These are phyloP conservation scores for Lepisosteus oculatus DNA, from an alignment of 2,113 vertebrate species.

Conservation along the genomic window DNA sequence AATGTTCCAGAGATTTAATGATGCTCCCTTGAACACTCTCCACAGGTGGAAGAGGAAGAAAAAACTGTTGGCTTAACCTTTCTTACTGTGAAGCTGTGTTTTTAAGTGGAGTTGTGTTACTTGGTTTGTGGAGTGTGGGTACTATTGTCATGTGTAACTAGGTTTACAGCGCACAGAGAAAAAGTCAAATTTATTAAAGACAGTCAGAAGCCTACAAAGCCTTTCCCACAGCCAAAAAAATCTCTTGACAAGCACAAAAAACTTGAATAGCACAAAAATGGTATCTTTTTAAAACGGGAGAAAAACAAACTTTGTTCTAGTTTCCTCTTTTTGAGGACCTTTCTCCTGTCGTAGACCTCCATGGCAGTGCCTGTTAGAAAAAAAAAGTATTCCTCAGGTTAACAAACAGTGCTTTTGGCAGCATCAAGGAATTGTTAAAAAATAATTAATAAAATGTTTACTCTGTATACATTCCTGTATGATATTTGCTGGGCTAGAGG, in stretches of 20 bases:
- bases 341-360: constrained; percentile 9
- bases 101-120: constrained; percentile 25
- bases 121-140: constrained; percentile 20
- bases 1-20: constrained; percentile 42
- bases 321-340: neutral
- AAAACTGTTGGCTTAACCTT: neutral
- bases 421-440: constrained; percentile 8
- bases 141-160: constrained; percentile 21
- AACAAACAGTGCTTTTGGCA: constrained; percentile 36
- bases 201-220: neutral
- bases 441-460: neutral
- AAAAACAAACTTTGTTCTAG: no score
- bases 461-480: neutral
- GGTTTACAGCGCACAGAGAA: constrained; percentile 27
- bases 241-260: no score
- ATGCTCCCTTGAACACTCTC: constrained; percentile 34
- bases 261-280: no score
- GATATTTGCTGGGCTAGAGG: constrained; percentile 1
- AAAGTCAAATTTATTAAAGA: constrained; percentile 29
- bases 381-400: constrained; percentile 50
- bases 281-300: no score
- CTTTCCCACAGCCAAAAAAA: neutral
- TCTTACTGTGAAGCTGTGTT: constrained; percentile 26
- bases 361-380: constrained; percentile 25
- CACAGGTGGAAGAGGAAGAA: constrained; percentile 13